Evolutionary conservation across 2,888 invertebrate species (phyloP).

Genomic region (Brachycybe producta): DNA sequence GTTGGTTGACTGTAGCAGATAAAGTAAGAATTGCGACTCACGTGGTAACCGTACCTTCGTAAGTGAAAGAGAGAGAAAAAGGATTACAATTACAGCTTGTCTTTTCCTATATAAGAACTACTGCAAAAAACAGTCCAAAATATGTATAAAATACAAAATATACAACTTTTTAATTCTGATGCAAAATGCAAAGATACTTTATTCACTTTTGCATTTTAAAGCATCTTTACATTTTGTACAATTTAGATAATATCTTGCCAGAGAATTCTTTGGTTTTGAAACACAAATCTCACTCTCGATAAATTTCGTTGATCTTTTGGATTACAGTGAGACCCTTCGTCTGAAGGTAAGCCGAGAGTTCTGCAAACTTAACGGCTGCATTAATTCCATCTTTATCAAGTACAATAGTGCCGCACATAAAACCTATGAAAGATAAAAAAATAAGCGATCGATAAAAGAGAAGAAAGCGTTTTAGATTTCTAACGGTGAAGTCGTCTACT

Average conservation of each 20-base stretch:
- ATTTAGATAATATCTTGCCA: no score
- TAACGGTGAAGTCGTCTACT: background rate
- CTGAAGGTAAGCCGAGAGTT: conserved; percentile 58
- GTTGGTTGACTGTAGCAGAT: conserved; percentile 60
- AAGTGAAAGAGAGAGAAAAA: conserved; percentile 8
- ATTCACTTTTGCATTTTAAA: background rate
- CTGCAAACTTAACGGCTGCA: conserved; percentile 66
- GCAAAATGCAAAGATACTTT: background rate
- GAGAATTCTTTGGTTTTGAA: no score
- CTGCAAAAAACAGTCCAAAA: no score
- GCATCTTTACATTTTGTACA: no score
- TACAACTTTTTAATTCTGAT: background rate
- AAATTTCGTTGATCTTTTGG: conserved; percentile 55
- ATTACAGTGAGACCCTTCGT: conserved; percentile 36
- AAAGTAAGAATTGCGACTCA: conserved; percentile 76
- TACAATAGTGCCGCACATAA: conserved; percentile 79
- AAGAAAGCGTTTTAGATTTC: background rate
- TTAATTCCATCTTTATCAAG: conserved; percentile 94
- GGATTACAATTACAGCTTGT: no score
- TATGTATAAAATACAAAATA: background rate
- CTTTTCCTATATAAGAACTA: no score
- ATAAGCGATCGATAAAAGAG: background rate
- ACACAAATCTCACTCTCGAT: conserved; percentile 48
- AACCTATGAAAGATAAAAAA: conserved; percentile 40
- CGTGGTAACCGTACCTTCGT: conserved; percentile 72